Evolutionary conservation across 1,140 invertebrate species (phyloP), one percentile per base, ranked within the genome.

Genomic region (Euwallacea similis): DNA sequence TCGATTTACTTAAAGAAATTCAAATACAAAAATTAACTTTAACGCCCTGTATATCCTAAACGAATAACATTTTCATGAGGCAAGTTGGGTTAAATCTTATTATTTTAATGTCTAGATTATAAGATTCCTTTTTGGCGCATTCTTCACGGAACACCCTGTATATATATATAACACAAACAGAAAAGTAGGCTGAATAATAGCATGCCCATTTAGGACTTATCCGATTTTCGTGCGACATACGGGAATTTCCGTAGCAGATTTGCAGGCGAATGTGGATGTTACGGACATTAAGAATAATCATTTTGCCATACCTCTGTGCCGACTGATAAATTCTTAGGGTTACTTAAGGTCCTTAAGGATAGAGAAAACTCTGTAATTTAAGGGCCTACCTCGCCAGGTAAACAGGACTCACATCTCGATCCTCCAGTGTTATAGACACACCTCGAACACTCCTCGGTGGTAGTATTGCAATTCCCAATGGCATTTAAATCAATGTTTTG

Each of bases 361-460:
- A 33, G 21, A 33, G 21, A 2, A 33, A 4, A 33, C 4, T 33
- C 4, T 53, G 11, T 53, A 78, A 81, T 2, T 33, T 33, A 33
- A 2, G 4, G 21, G 21, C 21, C 21, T 4, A 33, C 21, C n/a
- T 33, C 80, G 90, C 93, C 95, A 62, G 91, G 88, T 69, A 96
- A 83, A 84, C 97, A 99, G 77, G 91, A 89, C 73, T 98, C 96
- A 81, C 97, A 95, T 74, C 90, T 87, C 8, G 85, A 81, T 2
- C 98, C 98, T 41, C 89, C 95, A 2, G 97, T 98, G 77, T 98
- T 98, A 81, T 98, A 94, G 67, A 98, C 96, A 82, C 98, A 99
- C 79, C 98, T 98, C 0, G 97, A 82, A 86, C 98, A 99, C 80
- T 97, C 92, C 50, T 97, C 98, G 21, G 92, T 96, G 9, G 91